phyloP scores from a whole-genome alignment of 2,888 invertebrate species.

The Steromphala cineraria region DNA sequence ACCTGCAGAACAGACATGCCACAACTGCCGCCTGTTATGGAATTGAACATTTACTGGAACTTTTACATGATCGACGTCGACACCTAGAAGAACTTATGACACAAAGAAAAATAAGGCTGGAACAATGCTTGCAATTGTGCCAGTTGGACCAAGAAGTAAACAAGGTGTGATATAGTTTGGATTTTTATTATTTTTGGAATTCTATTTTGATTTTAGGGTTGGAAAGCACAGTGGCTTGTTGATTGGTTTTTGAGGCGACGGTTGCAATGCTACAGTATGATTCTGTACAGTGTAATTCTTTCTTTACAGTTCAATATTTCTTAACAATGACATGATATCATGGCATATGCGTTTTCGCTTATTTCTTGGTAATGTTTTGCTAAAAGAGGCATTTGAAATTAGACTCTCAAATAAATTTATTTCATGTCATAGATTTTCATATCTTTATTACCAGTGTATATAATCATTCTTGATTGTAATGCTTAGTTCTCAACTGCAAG shows the following conservation, averaged over 20 bases:
- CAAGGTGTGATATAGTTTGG: slow-evolving; percentile 61
- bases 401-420: too few relatives aligned
- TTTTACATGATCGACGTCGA: slow-evolving; percentile 84
- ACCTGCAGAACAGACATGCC: slow-evolving; percentile 78
- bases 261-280: neutral
- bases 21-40: slow-evolving; percentile 76
- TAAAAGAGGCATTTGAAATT: too few relatives aligned
- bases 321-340: too few relatives aligned
- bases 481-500: too few relatives aligned
- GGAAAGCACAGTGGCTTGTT: neutral
- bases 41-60: slow-evolving; percentile 76
- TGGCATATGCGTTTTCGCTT: too few relatives aligned
- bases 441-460: too few relatives aligned
- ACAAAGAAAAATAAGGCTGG: slow-evolving; percentile 84
- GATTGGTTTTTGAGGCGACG: neutral
- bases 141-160: slow-evolving; percentile 84
- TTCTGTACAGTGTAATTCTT: too few relatives aligned
- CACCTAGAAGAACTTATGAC: slow-evolving; percentile 81
- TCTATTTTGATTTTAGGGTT: neutral
- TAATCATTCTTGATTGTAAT: too few relatives aligned
- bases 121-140: slow-evolving; percentile 86
- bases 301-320: too few relatives aligned
- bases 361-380: too few relatives aligned
- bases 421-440: too few relatives aligned
- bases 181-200: neutral